Evolutionary conservation across 2,797 vertebrate species (phyloP).

Genomic region (Alfaro cultratus): DNA sequence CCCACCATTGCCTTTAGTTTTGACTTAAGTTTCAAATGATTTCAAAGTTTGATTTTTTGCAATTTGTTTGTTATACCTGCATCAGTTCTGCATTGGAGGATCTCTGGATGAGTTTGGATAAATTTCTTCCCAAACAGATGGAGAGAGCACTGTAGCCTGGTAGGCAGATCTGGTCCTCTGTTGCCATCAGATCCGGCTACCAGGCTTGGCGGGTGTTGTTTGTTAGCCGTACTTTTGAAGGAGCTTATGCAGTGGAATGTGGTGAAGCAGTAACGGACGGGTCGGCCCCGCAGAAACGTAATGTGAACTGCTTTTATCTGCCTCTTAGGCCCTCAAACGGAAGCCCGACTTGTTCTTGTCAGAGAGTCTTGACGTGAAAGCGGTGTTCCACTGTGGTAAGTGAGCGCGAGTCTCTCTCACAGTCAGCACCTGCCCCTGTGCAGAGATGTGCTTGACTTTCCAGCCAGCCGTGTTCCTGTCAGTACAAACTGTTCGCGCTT

Average conservation of each 20-base stretch:
- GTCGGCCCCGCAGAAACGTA: conserved; percentile 48
- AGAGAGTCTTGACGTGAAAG: conserved; percentile 95
- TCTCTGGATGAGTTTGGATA: conserved; percentile 76
- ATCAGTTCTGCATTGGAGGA: conserved; percentile 81
- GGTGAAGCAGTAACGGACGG: conserved; percentile 55
- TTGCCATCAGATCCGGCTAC: conserved; percentile 71
- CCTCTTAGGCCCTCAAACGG: conserved; percentile 96
- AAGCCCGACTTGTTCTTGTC: conserved; percentile 98
- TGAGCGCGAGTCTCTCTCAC: conserved; percentile 47
- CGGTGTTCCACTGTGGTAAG: conserved; percentile 98
- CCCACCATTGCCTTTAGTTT: conserved; percentile 81
- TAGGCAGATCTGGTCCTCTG: conserved; percentile 71
- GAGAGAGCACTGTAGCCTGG: conserved; percentile 75
- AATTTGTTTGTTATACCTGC: conserved; percentile 83
- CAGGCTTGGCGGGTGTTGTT: conserved; percentile 70
- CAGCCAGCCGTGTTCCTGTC: neutral
- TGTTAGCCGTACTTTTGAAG: conserved; percentile 64
- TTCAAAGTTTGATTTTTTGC: conserved; percentile 83
- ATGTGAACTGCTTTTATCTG: conserved; percentile 83
- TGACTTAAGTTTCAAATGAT: conserved; percentile 82
- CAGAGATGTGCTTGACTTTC: neutral
- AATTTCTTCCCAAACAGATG: conserved; percentile 61
- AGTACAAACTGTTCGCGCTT: conserved; percentile 43
- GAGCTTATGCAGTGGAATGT: conserved; percentile 69
- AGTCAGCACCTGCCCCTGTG: conserved; percentile 13